phyloP scores from a whole-genome alignment of 2,888 invertebrate genomes.

The Allophyes oxyacanthae region DNA sequence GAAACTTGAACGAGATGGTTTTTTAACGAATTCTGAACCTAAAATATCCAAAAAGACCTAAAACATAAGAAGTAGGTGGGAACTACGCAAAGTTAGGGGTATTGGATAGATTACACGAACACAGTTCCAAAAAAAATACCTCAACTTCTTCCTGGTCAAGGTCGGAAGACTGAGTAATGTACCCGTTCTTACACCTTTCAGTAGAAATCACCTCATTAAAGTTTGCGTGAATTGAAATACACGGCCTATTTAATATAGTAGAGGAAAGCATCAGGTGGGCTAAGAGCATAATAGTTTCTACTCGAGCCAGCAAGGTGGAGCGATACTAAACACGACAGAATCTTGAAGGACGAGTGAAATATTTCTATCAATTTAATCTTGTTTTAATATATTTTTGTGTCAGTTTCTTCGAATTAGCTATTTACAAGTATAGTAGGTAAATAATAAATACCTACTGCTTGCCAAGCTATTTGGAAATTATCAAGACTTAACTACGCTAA shows the following conservation, averaged over 20 bases:
- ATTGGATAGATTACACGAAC: background rate
- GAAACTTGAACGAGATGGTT: constrained; percentile 9
- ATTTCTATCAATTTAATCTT: constrained; percentile 3
- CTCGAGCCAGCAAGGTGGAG: constrained; percentile 3
- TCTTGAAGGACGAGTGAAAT: constrained; percentile 4
- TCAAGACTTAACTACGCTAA: too few relatives aligned
- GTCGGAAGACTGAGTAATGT: background rate
- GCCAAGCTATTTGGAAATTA: too few relatives aligned
- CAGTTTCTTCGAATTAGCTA: constrained; percentile 2
- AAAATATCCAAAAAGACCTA: background rate
- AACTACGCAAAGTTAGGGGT: too few relatives aligned
- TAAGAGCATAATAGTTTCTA: constrained; percentile 15
- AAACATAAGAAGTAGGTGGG: background rate
- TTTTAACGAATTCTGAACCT: constrained; percentile 7
- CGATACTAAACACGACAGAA: background rate
- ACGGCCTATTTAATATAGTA: constrained; percentile 2
- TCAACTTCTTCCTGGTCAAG: background rate
- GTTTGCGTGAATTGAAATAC: constrained; percentile 1
- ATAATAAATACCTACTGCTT: too few relatives aligned
- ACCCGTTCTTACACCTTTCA: background rate
- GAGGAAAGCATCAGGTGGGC: constrained; percentile 28
- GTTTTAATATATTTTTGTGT: constrained; percentile 1
- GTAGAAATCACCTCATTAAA: background rate
- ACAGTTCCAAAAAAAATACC: background rate
- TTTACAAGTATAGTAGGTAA: constrained; percentile 20